Conservation (phyloP, 2,113 vertebrate species). For the Pangasianodon hypophthalmus region DNA sequence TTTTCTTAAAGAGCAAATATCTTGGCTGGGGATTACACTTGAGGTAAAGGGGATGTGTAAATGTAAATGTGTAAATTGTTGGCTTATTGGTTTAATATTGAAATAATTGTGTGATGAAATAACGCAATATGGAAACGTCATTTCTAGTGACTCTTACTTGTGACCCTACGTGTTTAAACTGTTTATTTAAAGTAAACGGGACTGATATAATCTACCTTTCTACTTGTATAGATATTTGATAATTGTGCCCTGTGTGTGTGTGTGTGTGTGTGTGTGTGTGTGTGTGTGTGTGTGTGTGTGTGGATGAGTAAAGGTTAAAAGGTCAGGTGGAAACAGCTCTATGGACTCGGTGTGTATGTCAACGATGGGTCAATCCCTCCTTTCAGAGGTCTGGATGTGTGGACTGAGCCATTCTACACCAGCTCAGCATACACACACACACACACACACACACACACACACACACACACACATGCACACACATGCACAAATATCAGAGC, state of each 20-base stretch:
- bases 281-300: background rate
- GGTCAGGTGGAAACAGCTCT: slow-evolving; percentile 35
- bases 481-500: background rate
- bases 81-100: too few species aligned
- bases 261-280: background rate
- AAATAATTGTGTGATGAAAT: too few species aligned
- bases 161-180: background rate
- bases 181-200: background rate
- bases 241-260: background rate
- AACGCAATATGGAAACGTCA: too few species aligned
- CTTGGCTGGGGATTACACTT: too few species aligned
- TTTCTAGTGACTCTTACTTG: too few species aligned
- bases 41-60: too few species aligned
- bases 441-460: slow-evolving; percentile 20
- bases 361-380: slow-evolving; percentile 40
- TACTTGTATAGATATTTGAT: background rate
- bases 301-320: slow-evolving; percentile 29
- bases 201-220: background rate
- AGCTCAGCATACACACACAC: slow-evolving; percentile 10
- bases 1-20: too few species aligned
- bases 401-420: slow-evolving; percentile 46
- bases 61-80: too few species aligned
- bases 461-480: slow-evolving; percentile 29
- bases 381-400: slow-evolving; percentile 41
- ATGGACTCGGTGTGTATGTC: slow-evolving; percentile 38